Conservation (phyloP, 2,797 vertebrate genomes). For the Graptemys geographica region DNA sequence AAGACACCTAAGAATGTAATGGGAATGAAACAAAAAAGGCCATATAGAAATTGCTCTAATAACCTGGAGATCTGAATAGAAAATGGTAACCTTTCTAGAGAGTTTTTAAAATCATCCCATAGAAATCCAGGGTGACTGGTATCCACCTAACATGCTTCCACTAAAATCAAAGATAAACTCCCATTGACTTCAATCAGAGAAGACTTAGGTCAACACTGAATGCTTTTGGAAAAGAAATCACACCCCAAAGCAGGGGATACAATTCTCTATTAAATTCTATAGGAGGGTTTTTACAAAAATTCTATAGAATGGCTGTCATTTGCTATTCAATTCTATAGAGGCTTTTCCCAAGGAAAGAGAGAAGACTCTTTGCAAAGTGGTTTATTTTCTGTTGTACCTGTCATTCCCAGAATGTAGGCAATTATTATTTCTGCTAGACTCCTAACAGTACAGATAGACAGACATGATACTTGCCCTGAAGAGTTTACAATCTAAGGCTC, state of each 20-base stretch:
- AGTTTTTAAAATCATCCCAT: not conserved
- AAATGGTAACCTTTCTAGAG: not conserved
- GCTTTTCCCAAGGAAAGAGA: not conserved
- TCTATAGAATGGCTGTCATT: not conserved
- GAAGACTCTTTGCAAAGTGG: not conserved
- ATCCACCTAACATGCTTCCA: not conserved
- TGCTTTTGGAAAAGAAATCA: not conserved
- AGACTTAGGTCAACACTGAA: not conserved
- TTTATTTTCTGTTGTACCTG: conserved; percentile 25
- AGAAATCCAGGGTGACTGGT: not conserved
- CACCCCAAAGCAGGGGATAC: not conserved
- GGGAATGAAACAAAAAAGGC: not conserved
- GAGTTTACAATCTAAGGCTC: not conserved
- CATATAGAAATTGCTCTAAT: not conserved
- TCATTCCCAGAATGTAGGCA: conserved; percentile 47
- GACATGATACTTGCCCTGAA: not conserved
- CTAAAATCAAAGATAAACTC: not conserved
- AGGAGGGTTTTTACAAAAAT: not conserved
- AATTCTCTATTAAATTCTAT: not conserved
- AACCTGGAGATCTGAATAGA: not conserved
- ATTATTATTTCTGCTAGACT: conserved; percentile 24
- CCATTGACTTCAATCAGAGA: not conserved
- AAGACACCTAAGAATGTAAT: not conserved
- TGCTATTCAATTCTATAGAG: conserved; percentile 14
- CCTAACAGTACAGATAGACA: not conserved